A percentile compares a stretch with the other conserved stretches of the same genome.
These are phyloP conservation scores for Erythrolamprus reginae DNA, from an alignment of 2,113 vertebrate genomes.

Conservation along the genomic window DNA sequence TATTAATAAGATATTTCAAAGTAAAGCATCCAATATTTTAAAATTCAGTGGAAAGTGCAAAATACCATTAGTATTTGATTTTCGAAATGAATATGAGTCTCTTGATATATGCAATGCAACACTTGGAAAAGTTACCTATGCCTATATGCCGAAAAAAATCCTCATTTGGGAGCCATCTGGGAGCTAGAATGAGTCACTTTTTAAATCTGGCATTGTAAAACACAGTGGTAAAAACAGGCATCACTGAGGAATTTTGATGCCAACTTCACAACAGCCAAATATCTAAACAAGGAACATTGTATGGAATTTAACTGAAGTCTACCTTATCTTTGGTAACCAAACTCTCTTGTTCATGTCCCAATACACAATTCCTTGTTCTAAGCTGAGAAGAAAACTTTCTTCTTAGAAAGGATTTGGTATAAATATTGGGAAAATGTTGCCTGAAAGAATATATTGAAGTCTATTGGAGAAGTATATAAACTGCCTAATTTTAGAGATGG, in stretches of 20 bases:
- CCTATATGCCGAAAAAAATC: background rate
- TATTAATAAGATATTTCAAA: background rate
- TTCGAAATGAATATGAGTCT: background rate
- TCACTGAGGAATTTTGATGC: conserved; percentile 3
- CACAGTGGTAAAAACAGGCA: background rate
- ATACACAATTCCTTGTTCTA: background rate
- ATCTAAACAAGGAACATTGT: background rate
- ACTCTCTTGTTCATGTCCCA: background rate
- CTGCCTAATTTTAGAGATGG: background rate
- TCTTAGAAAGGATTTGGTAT: background rate
- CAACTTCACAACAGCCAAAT: conserved; percentile 2
- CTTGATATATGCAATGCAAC: background rate
- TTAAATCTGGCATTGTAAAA: conserved; percentile 9
- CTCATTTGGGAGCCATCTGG: background rate
- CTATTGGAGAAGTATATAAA: background rate
- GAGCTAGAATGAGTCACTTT: conserved; percentile 12
- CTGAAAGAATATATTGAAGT: background rate
- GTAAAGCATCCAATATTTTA: background rate
- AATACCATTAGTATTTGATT: background rate
- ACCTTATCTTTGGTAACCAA: background rate
- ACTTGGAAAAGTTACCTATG: background rate
- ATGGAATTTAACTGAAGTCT: background rate
- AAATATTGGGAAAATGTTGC: background rate
- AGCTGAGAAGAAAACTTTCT: background rate
- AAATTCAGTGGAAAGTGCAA: background rate